These are phyloP conservation scores for Syrphus vitripennis DNA, from an alignment of 2,888 invertebrate species.

Conservation along the genomic window DNA sequence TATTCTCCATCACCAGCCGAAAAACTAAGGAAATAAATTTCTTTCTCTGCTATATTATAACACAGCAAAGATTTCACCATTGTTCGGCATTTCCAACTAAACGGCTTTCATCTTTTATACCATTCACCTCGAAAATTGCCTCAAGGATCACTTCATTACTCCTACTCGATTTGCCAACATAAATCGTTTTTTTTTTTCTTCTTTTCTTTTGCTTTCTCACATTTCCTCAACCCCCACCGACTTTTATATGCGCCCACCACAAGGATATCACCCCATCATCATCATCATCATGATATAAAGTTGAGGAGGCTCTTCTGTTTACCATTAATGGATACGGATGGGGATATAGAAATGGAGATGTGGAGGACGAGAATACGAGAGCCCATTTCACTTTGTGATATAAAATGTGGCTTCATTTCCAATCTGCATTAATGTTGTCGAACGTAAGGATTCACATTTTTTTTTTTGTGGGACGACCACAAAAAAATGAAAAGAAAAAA, in stretches of 20 bases:
- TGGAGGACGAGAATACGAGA: neutral
- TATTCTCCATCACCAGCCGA: neutral
- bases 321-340: conserved; percentile 45
- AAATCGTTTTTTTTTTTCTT: conserved; percentile 24
- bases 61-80: conserved; percentile 46
- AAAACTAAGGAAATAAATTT: conserved; percentile 33
- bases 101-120: conserved; percentile 69
- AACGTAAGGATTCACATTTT: conserved; percentile 70
- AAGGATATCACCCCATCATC: neutral
- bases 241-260: neutral
- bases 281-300: neutral
- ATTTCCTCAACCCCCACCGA: neutral
- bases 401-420: conserved; percentile 64
- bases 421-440: conserved; percentile 68
- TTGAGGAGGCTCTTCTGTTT: conserved; percentile 38
- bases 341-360: neutral
- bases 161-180: conserved; percentile 64
- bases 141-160: conserved; percentile 71
- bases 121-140: conserved; percentile 70
- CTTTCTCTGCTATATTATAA: neutral
- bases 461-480: conserved; percentile 26
- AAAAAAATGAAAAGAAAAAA: neutral
- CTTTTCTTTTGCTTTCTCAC: neutral
- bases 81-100: conserved; percentile 59
- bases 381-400: conserved; percentile 62